Conservation (phyloP, 2,113 vertebrate genomes). For the Spea bombifrons region DNA sequence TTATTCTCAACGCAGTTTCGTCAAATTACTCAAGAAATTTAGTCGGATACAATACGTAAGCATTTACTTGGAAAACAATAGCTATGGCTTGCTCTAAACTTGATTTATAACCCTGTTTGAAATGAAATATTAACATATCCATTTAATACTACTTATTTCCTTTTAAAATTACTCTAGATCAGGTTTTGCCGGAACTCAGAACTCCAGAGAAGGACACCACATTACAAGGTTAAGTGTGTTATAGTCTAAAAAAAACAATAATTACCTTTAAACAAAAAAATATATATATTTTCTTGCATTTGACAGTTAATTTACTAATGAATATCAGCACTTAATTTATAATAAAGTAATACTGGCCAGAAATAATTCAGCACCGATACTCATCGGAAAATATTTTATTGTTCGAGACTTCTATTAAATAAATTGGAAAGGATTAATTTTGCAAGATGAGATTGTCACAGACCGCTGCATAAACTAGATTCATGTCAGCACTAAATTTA, state of each 20-base stretch:
- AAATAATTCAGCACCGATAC: conserved; percentile 69
- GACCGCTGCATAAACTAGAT: conserved; percentile 74
- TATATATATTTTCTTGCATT: conserved; percentile 68
- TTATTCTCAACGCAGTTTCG: conserved; percentile 40
- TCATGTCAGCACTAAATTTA: conserved; percentile 87
- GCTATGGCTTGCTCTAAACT: conserved; percentile 40
- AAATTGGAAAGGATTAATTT: conserved; percentile 82
- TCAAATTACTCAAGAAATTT: conserved; percentile 14
- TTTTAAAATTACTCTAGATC: conserved; percentile 69
- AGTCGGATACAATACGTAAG: conserved; percentile 36
- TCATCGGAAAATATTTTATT: conserved; percentile 74
- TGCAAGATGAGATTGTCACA: conserved; percentile 76
- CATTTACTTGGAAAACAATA: conserved; percentile 27
- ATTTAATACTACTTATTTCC: conserved; percentile 76
- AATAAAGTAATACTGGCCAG: conserved; percentile 75
- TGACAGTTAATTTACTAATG: conserved; percentile 84
- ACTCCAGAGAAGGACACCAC: conserved; percentile 70
- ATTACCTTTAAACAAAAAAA: conserved; percentile 73
- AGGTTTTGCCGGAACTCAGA: conserved; percentile 71
- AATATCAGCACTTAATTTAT: conserved; percentile 72
- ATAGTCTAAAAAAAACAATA: conserved; percentile 76
- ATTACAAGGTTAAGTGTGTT: conserved; percentile 78
- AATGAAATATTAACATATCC: conserved; percentile 66
- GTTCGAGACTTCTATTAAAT: conserved; percentile 74
- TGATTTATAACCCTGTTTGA: conserved; percentile 47